Evolutionary conservation across 2,797 vertebrate species (phyloP).

Genomic region (Psittacula echo): DNA sequence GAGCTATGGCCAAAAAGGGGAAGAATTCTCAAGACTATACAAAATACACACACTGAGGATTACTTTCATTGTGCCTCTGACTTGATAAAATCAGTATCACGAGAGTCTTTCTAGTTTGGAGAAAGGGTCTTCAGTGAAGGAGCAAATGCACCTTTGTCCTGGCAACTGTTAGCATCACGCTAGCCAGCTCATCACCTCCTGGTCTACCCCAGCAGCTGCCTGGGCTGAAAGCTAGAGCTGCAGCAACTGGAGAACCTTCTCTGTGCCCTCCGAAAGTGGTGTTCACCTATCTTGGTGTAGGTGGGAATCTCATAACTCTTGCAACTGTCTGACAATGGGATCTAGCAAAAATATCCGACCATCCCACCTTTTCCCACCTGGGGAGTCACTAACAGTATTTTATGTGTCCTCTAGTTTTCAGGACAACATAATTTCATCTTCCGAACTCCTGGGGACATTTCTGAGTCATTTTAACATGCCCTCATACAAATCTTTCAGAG

Average conservation of each 20-base stretch:
- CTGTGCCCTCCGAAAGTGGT: neutral
- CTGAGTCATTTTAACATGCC: neutral
- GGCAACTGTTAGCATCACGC: neutral
- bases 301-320: neutral
- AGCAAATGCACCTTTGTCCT: neutral
- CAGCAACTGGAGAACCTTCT: neutral
- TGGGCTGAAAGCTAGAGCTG: neutral
- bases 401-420: neutral
- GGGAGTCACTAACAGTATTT: neutral
- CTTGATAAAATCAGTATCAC: neutral
- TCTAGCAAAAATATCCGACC: neutral
- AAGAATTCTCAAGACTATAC: neutral
- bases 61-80: neutral
- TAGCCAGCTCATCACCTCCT: neutral
- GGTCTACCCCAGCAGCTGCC: neutral
- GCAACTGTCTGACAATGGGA: neutral
- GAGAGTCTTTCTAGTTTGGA: neutral
- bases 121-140: neutral
- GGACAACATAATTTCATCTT: neutral
- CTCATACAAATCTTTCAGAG: neutral
- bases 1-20: neutral
- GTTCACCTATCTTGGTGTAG: neutral
- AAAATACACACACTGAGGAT: neutral
- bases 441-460: neutral
- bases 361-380: neutral